phyloP scores from a whole-genome alignment of 2,113 vertebrate species.

The Scolopax mira region DNA sequence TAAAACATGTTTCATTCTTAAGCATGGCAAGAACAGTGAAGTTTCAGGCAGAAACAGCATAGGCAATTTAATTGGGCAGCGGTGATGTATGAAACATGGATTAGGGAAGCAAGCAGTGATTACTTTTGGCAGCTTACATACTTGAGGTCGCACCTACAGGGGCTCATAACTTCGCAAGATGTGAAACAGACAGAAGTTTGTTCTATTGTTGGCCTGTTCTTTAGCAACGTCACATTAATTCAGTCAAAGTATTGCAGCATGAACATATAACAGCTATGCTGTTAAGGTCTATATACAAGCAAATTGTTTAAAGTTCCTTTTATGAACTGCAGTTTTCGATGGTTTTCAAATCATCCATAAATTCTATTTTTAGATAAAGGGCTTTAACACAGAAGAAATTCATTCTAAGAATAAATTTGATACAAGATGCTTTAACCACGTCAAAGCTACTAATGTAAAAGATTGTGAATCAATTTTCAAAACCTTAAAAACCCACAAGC shows the following conservation, averaged over 20 bases:
- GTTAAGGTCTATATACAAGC: not conserved
- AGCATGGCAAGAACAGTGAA: not conserved
- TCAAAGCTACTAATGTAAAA: not conserved
- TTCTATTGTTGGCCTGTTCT: constrained; percentile 19
- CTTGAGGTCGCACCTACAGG: constrained; percentile 38
- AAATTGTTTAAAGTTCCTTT: not conserved
- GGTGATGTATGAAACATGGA: constrained; percentile 18
- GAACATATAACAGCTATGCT: not conserved
- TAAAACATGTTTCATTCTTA: not conserved
- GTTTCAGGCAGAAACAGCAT: constrained; percentile 4
- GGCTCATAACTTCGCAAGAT: constrained; percentile 41
- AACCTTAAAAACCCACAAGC: not conserved
- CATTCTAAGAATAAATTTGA: not conserved
- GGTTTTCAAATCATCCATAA: not conserved
- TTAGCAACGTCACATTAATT: constrained; percentile 38
- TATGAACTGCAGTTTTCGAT: not conserved
- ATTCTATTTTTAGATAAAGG: not conserved
- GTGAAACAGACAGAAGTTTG: constrained; percentile 29
- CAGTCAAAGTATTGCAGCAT: constrained; percentile 9
- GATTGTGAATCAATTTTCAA: not conserved
- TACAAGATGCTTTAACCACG: not conserved
- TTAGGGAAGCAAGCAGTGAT: constrained; percentile 47
- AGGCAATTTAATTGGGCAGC: not conserved
- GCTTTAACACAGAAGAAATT: not conserved
- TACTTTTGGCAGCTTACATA: constrained; percentile 46